phyloP scores from a whole-genome alignment of 2,113 vertebrate species.

The Proteles cristata region DNA sequence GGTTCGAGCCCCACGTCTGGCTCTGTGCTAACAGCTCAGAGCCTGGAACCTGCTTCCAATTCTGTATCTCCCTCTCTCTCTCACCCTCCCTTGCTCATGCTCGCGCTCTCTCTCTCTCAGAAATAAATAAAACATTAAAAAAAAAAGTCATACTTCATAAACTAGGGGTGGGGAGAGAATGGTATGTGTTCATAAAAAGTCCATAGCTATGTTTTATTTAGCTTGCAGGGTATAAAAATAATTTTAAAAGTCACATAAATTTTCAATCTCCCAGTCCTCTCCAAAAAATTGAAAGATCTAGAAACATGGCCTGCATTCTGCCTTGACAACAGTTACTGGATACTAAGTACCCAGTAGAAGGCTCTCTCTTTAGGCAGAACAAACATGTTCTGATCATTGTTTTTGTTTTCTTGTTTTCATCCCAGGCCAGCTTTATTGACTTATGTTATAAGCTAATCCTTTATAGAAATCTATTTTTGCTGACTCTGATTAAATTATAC shows the following conservation, averaged over 20 bases:
- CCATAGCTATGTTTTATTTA: background rate
- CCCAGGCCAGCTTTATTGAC: background rate
- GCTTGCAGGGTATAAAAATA: background rate
- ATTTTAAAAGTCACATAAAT: background rate
- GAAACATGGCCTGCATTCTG: background rate
- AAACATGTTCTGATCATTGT: background rate
- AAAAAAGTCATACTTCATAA: background rate
- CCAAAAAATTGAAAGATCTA: background rate
- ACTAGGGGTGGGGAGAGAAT: no score
- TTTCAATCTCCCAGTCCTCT: background rate
- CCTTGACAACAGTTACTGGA: background rate
- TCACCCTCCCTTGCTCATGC: no score
- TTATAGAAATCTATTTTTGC: background rate
- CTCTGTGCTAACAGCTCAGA: no score
- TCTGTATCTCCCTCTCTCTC: no score
- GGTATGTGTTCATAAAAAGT: background rate
- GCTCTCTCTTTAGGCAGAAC: background rate
- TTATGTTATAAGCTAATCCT: background rate
- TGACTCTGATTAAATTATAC: background rate
- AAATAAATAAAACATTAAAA: no score
- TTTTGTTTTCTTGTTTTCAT: background rate
- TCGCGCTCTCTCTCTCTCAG: no score
- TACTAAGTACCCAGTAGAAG: background rate
- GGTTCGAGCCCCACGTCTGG: no score
- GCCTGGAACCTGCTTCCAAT: no score